Conservation (phyloP, 2,797 vertebrate genomes). For the Lepus oiostolus region DNA sequence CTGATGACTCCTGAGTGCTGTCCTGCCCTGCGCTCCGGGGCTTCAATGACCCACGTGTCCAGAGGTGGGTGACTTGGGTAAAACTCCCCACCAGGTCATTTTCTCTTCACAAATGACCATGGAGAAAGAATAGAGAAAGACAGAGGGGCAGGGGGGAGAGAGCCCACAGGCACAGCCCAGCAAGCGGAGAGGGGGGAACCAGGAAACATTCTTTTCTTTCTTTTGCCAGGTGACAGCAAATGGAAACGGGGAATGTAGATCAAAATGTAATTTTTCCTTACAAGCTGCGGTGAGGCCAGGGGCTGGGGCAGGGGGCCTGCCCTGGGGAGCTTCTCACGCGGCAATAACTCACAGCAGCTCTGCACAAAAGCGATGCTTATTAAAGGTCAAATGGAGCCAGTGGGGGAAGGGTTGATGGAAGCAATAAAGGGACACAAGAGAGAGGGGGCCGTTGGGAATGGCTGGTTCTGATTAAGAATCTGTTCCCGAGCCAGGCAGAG, state of each 20-base stretch:
- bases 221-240: slow-evolving; percentile 66
- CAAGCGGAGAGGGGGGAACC: not conserved
- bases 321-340: slow-evolving; percentile 60
- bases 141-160: not conserved
- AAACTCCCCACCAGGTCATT: not conserved
- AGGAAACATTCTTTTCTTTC: slow-evolving; percentile 65
- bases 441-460: not conserved
- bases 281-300: slow-evolving; percentile 64
- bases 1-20: accelerated
- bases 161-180: not conserved
- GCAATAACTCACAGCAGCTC: slow-evolving; percentile 69
- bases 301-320: slow-evolving; percentile 43
- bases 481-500: slow-evolving; percentile 65
- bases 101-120: not conserved
- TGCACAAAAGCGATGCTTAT: slow-evolving; percentile 31
- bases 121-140: not conserved
- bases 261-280: slow-evolving; percentile 84
- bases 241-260: slow-evolving; percentile 74
- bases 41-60: not conserved
- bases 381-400: slow-evolving; percentile 83
- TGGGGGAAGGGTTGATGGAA: slow-evolving; percentile 5
- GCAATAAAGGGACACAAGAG: slow-evolving; percentile 45
- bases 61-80: not conserved
- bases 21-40: not conserved
- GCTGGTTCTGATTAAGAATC: slow-evolving; percentile 68